Base-by-base conservation (phyloP, 2,113 vertebrate species). In the Colius striatus region DNA sequence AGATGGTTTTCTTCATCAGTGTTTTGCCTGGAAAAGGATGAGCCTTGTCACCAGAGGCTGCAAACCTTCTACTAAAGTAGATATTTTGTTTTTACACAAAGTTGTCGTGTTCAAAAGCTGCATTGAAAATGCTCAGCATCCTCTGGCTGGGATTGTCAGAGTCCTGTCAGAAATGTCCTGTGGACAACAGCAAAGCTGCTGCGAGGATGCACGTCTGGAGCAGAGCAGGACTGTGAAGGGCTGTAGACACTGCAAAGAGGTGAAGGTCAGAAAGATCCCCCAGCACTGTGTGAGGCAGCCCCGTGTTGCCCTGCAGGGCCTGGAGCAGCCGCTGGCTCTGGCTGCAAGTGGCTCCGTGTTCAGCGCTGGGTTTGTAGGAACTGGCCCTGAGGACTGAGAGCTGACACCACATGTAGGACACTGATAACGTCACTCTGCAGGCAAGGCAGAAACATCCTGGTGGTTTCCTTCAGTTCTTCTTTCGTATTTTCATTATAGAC, bases 351-450 rank as follows among this genome's bases (percentile, higher is more conserved):
- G n/a, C n/a, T n/a, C n/a, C n/a, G n/a, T n/a, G n/a, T n/a, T n/a
- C n/a, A n/a, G n/a, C n/a, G n/a, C n/a, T n/a, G n/a, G n/a, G n/a
- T n/a, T n/a, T n/a, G n/a, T n/a, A n/a, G n/a, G n/a, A n/a, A n/a
- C n/a, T n/a, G n/a, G n/a, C n/a, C n/a, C n/a, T n/a, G n/a, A n/a
- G n/a, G 89, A 93, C 62, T 87, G 92, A 68, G 93, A 96, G 91
- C 48, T 91, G 91, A 81, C 81, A 89, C 94, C 74, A 68, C 63
- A 96, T 54, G 75, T 23, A 41, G 91, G 84, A 93, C 76, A 23
- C 80, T 88, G 96, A 95, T 96, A 89, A 96, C 97, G 97, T 88
- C 96, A 48, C 36, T 21, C 12, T 3, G 26, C 4, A 5, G 58
- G 68, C 77, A 74, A 19, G 58, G 48, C 26, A 15, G 82, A 43